These are phyloP conservation scores for Cryptus armator DNA, from an alignment of 2,888 invertebrate species.

Conservation along the genomic window DNA sequence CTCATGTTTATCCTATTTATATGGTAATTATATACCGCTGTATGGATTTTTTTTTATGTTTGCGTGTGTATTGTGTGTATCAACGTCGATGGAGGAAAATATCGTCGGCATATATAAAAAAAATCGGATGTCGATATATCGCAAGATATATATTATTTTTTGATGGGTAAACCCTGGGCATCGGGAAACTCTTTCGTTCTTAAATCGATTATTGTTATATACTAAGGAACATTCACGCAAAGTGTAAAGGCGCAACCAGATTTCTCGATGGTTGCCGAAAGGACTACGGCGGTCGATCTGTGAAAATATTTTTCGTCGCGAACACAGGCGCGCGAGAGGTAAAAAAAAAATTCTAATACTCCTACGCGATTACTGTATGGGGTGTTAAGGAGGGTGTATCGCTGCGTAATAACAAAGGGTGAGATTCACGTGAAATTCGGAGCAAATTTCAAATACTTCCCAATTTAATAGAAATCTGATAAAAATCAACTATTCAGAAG, in stretches of 20 bases:
- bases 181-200: conserved; percentile 69
- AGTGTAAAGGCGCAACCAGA: neutral
- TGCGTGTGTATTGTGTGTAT: conserved; percentile 42
- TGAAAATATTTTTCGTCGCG: conserved; percentile 8
- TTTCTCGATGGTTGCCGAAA: neutral
- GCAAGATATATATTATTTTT: conserved; percentile 13
- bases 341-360: conserved; percentile 6
- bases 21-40: conserved; percentile 9
- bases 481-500: too few relatives aligned
- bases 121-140: conserved; percentile 29
- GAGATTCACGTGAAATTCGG: too few relatives aligned
- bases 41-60: conserved; percentile 26
- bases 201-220: conserved; percentile 10
- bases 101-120: neutral
- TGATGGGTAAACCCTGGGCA: conserved; percentile 83
- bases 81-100: conserved; percentile 30
- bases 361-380: neutral
- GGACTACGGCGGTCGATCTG: neutral
- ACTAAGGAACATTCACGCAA: neutral
- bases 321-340: conserved; percentile 29
- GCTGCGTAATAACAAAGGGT: too few relatives aligned
- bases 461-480: too few relatives aligned
- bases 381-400: too few relatives aligned
- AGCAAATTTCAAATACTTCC: too few relatives aligned
- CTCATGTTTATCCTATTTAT: conserved; percentile 13